Base-by-base conservation (phyloP, 64 coral and sea anemone genomes). In the Astreopora myriophthalma region DNA sequence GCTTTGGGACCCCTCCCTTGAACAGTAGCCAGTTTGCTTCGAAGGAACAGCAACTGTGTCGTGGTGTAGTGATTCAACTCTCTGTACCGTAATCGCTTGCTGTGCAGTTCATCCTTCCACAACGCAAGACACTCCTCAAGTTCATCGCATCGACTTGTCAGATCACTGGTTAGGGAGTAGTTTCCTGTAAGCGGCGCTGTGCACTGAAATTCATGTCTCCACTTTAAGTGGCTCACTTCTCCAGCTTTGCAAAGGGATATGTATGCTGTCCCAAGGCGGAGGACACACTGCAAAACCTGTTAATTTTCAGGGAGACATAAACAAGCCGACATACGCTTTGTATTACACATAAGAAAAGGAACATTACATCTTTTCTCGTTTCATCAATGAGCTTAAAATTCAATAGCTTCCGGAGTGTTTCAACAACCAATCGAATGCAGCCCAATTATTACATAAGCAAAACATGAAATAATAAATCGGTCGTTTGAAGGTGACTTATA, bases 51-150 rank as follows among this genome's bases (percentile, higher is more conserved):
- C 48, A 96, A 39, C 44, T 96, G 94, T 25, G 75, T 69, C 3
- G 94, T 91, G 16, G 90, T 96, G 65, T 70, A 96, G 66, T 96
- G 69, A 80, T 96, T 96, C 2, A 96, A 48, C 22, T 96, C 70
- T 26, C 42, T 79, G 42, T 76, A 92, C 29, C 60, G 19, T 13
- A 89, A 63, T 11, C 94, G 85, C 82, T 96, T 91, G 1, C 2
- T 20, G 24, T 92, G 77, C 23, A 96, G n/a, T 48, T 92, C 85
- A 3, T 84, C 60, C 72, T 61, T 96, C 94, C 94, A 96, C 31
- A 65, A 17, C n/a, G 26, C 67, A 34, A 96, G 61, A 83, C 69
- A 84, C 40, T 88, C 34, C 38, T 95, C 94, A 83, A 92, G 74
- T n/a, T 72, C 22, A 0, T 88, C 67, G 32, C 75, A 87, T 69